Conservation (phyloP, 2,113 vertebrate genomes). For the Orcinus orca region DNA sequence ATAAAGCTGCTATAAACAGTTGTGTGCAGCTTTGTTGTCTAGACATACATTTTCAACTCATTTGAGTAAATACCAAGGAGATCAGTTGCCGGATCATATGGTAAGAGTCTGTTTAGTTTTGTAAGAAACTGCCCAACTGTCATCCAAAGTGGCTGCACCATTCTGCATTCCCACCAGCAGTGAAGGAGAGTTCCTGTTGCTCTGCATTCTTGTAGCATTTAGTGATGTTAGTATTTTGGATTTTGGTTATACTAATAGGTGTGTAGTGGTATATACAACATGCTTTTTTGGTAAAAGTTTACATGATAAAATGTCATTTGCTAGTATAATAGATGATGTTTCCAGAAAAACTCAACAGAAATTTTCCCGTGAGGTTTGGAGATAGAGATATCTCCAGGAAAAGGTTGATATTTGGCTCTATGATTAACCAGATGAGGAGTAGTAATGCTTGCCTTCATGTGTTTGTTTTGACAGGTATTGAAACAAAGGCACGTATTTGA, state of each 20-base stretch:
- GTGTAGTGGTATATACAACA: not conserved
- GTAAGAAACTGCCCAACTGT: not conserved
- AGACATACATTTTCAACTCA: not conserved
- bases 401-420: not conserved
- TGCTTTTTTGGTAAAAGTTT: not conserved
- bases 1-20: not conserved
- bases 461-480: conserved; percentile 15
- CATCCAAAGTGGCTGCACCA: not conserved
- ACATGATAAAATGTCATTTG: not conserved
- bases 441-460: not conserved
- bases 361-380: not conserved
- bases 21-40: not conserved
- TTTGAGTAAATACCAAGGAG: not conserved
- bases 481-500: not conserved
- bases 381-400: not conserved
- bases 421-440: not conserved
- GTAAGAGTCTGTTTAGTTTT: not conserved
- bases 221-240: not conserved
- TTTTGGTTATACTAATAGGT: not conserved
- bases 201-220: not conserved
- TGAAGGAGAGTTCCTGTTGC: not conserved
- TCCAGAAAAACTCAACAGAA: not conserved
- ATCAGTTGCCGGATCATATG: not conserved
- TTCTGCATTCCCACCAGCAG: not conserved
- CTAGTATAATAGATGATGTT: not conserved